Base-by-base conservation (phyloP, 2,797 vertebrate genomes). In the Micropoecilia bifurca region DNA sequence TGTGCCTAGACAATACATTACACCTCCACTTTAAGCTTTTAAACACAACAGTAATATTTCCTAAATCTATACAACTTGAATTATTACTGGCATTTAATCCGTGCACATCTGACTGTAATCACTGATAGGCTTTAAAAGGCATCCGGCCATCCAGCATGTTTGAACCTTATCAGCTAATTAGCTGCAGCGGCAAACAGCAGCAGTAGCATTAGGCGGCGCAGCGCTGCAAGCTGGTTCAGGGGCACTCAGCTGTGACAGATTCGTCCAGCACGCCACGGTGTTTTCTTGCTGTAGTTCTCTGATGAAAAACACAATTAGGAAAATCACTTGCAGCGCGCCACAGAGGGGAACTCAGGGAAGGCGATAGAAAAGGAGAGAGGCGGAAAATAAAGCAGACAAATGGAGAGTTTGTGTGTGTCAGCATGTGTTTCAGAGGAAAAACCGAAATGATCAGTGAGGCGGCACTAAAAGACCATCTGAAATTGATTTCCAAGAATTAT, bases 241-340 rank as follows among this genome's bases (percentile, higher is more conserved):
- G 69, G 80, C 76, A 10, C 48, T 76, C 76, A 48, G 84, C 80
- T 74, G 76, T 87, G 88, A 84, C 82, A 61, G 83, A 84, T 84
- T 87, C 83, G 57, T 55, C 55, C 76, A 81, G 78, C 69, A 47
- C n/a, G 6, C 72, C 30, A 0, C 30, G 48, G 71, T 71, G 79
- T 86, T 86, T 84, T 83, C 83, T 80, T 66, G 81, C 79, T 74
- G 75, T 77, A 81, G 78, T 74, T 82, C 76, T 83, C 77, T 77
- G 80, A 89, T 89, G 87, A 90, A 91, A 87, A 88, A 90, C 87
- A 90, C 88, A 91, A 88, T 92, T 90, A 90, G 79, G 73, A 55
- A 83, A 91, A 89, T 74, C 6, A 76, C 83, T 85, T n/a, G n/a
- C 20, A 74, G 78, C 77, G 73, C 77, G 13, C 71, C 13, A 22